Evolutionary conservation across 2,113 vertebrate genomes (phyloP).

Genomic region (Clarias macrocephalus): DNA sequence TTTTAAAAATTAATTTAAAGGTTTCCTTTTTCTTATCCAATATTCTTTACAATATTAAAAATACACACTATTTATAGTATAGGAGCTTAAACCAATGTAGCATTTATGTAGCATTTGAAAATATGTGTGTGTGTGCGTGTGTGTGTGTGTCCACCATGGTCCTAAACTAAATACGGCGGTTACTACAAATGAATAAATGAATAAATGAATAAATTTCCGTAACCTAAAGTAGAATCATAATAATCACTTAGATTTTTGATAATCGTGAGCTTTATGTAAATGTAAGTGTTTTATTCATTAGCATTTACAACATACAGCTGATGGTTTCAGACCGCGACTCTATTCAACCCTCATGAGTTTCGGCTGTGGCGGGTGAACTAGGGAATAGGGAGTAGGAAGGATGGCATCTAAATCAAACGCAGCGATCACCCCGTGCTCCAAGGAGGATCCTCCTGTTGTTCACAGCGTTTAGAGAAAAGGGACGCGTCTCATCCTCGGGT

Average conservation of each 20-base stretch:
- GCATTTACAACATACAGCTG: too few relatives aligned
- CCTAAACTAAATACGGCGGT: not conserved
- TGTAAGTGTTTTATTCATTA: not conserved
- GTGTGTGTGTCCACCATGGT: not conserved
- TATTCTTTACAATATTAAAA: not conserved
- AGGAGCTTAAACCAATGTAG: not conserved
- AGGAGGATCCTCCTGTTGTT: conserved; percentile 78
- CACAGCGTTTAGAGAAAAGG: conserved; percentile 71
- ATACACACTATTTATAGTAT: not conserved
- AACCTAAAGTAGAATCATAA: not conserved
- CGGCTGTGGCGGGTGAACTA: not conserved
- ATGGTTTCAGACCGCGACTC: not conserved
- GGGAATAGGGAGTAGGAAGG: conserved; percentile 2
- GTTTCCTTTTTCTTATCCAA: not conserved
- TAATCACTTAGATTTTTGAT: not conserved
- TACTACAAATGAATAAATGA: not conserved
- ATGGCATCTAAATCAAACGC: not conserved
- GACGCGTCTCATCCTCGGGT: conserved; percentile 80
- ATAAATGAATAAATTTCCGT: not conserved
- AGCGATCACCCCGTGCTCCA: conserved; percentile 67
- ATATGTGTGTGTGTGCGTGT: not conserved
- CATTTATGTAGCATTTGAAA: not conserved
- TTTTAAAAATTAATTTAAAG: not conserved
- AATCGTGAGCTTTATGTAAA: not conserved
- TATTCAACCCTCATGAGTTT: not conserved